phyloP scores from a whole-genome alignment of 2,797 vertebrate species.

The Pantherophis alleghaniensis region DNA sequence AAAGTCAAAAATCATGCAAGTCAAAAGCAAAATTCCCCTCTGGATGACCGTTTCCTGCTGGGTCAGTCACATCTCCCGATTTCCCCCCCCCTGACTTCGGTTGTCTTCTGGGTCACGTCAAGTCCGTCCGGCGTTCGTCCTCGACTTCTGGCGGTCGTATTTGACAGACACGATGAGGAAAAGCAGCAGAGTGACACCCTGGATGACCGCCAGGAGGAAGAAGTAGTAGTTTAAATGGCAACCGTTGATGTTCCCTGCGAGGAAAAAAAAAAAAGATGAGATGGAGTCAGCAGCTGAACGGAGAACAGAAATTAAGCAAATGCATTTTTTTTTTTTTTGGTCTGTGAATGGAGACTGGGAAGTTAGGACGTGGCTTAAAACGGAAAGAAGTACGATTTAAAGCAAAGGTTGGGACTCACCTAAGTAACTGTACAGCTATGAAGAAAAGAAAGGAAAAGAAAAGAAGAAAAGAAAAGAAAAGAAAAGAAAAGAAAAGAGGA shows the following conservation, averaged over 20 bases:
- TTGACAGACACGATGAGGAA: slow-evolving; percentile 92
- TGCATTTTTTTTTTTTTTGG: fast-evolving
- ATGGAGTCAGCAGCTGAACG: not conserved
- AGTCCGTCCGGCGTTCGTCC: slow-evolving; percentile 53
- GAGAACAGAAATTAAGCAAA: not conserved
- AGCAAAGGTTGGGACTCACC: not conserved
- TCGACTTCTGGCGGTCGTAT: slow-evolving; percentile 81
- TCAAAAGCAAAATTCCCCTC: not conserved
- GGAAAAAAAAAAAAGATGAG: not conserved
- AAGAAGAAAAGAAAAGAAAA: not conserved
- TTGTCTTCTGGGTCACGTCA: slow-evolving; percentile 42
- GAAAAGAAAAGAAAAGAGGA: too few species aligned
- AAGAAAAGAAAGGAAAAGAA: not conserved
- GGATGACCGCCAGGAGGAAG: slow-evolving; percentile 93
- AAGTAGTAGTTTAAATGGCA: slow-evolving; percentile 96
- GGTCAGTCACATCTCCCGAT: not conserved
- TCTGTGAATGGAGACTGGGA: not conserved
- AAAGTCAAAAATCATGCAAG: slow-evolving; percentile 36
- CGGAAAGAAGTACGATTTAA: not conserved
- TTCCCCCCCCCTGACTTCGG: not conserved
- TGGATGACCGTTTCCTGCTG: not conserved
- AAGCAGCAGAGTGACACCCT: slow-evolving; percentile 88
- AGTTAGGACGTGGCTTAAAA: not conserved
- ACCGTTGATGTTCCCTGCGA: slow-evolving; percentile 91
- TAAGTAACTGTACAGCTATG: not conserved